Base-by-base conservation (phyloP, 2,888 invertebrate genomes). In the Anodontia alba region DNA sequence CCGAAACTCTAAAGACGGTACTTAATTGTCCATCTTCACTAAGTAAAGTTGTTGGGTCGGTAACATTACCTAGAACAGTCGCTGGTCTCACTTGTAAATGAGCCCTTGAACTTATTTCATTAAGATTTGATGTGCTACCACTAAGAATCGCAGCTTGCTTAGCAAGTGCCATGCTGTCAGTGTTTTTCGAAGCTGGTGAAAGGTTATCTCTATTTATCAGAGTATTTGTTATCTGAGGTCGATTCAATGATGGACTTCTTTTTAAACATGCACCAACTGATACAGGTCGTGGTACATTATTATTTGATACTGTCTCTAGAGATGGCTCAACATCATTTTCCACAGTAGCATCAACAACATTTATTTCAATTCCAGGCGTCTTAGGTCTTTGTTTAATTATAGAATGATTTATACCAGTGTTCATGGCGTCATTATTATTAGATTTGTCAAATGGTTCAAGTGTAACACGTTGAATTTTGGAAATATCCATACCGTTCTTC, bases 401-500 rank as follows among this genome's bases (percentile, higher is more conserved):
- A 46, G 46, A 46, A 46, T 46, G 46, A 46, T 20, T 46, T 12
- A 20, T 46, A 20, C 3, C 3, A 12, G 10, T 20, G 20, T 46
- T 46, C 38, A 38, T 38, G 38, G 5, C 12, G 12, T 38, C 38
- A 5, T 5, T 38, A 38, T 38, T 38, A 38, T 8, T 38, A n/a
- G n/a, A n/a, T 38, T 38, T 38, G 38, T 38, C 38, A 38, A 12
- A 38, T 8, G 38, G 12, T 38, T 38, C 38, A 38, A 38, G 38
- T 38, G 5, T 38, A 38, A 8, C 38, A 8, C 38, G 38, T 38
- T 38, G 38, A 8, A 46, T 26, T 26, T n/a, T 26, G 17, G 62
- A 72, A 43, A 84, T 84, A 46, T 84, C 54, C 46, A 84, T 51
- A 26, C 84, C 84, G 66, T 81, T 73, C 67, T 73, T 80, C 20